Evolutionary conservation across 1,140 invertebrate genomes (phyloP).

Genomic region (Galleria mellonella): DNA sequence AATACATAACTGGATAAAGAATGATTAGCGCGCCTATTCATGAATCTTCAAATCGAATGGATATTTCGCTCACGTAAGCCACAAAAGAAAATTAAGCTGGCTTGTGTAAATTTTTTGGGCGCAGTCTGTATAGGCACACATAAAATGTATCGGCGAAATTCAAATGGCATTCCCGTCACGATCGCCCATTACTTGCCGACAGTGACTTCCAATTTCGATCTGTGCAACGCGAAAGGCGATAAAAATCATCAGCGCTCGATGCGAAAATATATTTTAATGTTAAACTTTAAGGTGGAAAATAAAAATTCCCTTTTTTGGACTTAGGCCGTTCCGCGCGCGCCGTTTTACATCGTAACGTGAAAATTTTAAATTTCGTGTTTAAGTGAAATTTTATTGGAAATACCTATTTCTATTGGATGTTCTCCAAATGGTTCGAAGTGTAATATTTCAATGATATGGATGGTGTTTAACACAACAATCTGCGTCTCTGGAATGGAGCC

Average conservation of each 20-base stretch:
- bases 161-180: conserved; percentile 58
- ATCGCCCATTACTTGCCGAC: conserved; percentile 61
- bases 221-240: conserved; percentile 13
- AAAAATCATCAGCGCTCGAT: background rate
- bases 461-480: too few species aligned
- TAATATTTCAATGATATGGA: conserved; percentile 5
- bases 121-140: background rate
- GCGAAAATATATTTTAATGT: conserved; percentile 14
- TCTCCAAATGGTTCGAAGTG: conserved; percentile 28
- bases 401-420: conserved; percentile 50
- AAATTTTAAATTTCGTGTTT: conserved; percentile 68
- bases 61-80: conserved; percentile 40
- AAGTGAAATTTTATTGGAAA: conserved; percentile 67
- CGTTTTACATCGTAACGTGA: conserved; percentile 40
- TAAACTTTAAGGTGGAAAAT: conserved; percentile 10
- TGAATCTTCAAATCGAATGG: background rate
- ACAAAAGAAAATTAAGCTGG: conserved; percentile 46
- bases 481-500: too few species aligned
- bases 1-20: background rate
- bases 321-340: conserved; percentile 13
- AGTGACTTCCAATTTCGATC: conserved; percentile 64
- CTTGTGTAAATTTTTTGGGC: conserved; percentile 7
- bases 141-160: conserved; percentile 43
- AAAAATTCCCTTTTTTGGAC: background rate
- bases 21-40: background rate